Percentiles rank a stretch among this genome's conserved stretches.
Evolutionary conservation across 2,888 invertebrate species (phyloP).

Genomic region (Perdita meconis): DNA sequence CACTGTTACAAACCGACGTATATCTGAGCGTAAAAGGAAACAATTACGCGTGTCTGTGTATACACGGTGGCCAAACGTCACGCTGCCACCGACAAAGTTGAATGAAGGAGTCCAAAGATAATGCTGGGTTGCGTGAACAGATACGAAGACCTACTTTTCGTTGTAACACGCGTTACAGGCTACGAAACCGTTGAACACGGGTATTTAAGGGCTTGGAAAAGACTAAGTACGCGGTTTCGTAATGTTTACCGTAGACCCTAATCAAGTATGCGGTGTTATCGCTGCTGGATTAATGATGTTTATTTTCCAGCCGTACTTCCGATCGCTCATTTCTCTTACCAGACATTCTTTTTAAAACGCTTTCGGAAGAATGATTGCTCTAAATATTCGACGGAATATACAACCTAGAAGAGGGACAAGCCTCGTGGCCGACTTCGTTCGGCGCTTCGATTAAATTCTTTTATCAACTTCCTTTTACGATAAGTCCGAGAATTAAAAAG

Average conservation of each 20-base stretch:
- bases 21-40: neutral
- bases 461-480: slow-evolving; percentile 68
- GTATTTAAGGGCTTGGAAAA: slow-evolving; percentile 12
- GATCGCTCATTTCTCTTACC: neutral
- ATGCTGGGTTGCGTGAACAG: slow-evolving; percentile 29
- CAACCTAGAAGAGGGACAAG: slow-evolving; percentile 37
- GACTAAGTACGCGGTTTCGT: slow-evolving; percentile 25
- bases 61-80: slow-evolving; percentile 15
- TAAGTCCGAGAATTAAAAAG: slow-evolving; percentile 34
- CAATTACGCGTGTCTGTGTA: slow-evolving; percentile 11
- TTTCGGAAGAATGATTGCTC: too few species aligned
- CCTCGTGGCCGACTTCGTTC: slow-evolving; percentile 31
- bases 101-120: slow-evolving; percentile 48
- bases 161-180: slow-evolving; percentile 7
- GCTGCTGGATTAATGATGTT: slow-evolving; percentile 28
- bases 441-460: slow-evolving; percentile 57
- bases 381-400: slow-evolving; percentile 15
- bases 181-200: slow-evolving; percentile 12
- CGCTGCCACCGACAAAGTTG: slow-evolving; percentile 23
- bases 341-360: slow-evolving; percentile 4
- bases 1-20: neutral
- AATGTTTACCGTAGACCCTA: slow-evolving; percentile 38
- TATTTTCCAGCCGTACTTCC: slow-evolving; percentile 9
- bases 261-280: slow-evolving; percentile 31
- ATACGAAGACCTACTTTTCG: slow-evolving; percentile 52